These are phyloP conservation scores for Apocheima hispidaria DNA, from an alignment of 2,888 invertebrate genomes.

Conservation along the genomic window DNA sequence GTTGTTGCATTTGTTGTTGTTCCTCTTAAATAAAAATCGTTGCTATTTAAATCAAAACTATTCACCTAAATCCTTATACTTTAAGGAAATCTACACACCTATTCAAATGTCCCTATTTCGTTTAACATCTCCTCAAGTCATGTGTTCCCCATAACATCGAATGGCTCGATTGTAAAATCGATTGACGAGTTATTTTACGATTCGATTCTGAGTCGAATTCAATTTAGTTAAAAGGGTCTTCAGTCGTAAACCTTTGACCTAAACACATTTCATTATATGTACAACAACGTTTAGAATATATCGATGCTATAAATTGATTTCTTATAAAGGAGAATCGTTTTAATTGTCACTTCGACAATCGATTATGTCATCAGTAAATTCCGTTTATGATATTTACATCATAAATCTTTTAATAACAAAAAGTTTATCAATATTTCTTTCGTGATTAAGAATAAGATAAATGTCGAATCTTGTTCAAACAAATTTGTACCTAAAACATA, in stretches of 20 bases:
- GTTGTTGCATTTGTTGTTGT: no score
- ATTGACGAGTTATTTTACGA: slow-evolving; percentile 76
- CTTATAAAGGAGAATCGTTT: slow-evolving; percentile 37
- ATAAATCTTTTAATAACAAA: not conserved
- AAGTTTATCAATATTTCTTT: not conserved
- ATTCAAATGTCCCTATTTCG: slow-evolving; percentile 44
- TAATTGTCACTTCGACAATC: slow-evolving; percentile 28
- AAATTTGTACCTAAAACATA: not conserved
- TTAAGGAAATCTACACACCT: slow-evolving; percentile 21
- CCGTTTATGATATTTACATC: slow-evolving; percentile 1
- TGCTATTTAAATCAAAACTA: not conserved
- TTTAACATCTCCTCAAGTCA: slow-evolving; percentile 50
- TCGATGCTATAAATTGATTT: slow-evolving; percentile 57
- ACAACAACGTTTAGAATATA: slow-evolving; percentile 52
- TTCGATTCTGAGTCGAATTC: slow-evolving; percentile 75
- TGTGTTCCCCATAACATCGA: slow-evolving; percentile 57
- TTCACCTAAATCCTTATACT: slow-evolving; percentile 14
- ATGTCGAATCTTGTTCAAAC: not conserved
- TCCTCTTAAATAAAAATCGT: not conserved
- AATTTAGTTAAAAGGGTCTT: slow-evolving; percentile 77
- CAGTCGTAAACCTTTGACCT: slow-evolving; percentile 79
- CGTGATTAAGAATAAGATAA: not conserved
- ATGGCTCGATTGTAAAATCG: slow-evolving; percentile 64
- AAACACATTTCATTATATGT: slow-evolving; percentile 59
- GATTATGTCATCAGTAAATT: slow-evolving; percentile 24